A percentile compares a stretch with the other conserved stretches of the same genome.
These are phyloP conservation scores for Agrilus biguttatus DNA, from an alignment of 2,888 invertebrate genomes.

Conservation along the genomic window DNA sequence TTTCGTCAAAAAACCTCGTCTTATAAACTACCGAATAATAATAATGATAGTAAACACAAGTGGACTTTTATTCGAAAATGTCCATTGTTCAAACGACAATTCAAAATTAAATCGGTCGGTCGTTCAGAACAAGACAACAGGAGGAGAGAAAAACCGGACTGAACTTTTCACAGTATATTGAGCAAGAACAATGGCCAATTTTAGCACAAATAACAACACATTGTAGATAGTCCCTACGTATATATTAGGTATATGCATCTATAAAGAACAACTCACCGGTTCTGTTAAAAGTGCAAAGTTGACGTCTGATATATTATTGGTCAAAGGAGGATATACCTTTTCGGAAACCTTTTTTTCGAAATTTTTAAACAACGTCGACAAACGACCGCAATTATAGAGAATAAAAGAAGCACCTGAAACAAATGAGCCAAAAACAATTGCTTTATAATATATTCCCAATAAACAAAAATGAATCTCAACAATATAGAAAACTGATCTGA, in stretches of 20 bases:
- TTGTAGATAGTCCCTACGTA: not conserved
- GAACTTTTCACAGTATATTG: too few species aligned
- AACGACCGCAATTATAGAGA: constrained; percentile 62
- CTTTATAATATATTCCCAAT: not conserved
- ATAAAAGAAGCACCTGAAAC: constrained; percentile 54
- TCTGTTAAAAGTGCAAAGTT: constrained; percentile 49
- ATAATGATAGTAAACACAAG: too few species aligned
- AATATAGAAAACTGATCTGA: too few species aligned
- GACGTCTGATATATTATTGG: constrained; percentile 35
- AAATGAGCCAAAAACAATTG: not conserved
- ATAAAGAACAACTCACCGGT: constrained; percentile 36
- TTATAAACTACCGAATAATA: too few species aligned
- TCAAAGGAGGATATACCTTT: constrained; percentile 45
- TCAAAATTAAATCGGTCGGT: too few species aligned
- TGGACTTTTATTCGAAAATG: too few species aligned
- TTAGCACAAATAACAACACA: not conserved
- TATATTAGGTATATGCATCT: not conserved
- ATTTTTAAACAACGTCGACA: constrained; percentile 49
- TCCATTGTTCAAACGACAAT: too few species aligned
- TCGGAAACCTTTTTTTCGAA: constrained; percentile 41
- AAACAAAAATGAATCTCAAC: not conserved
- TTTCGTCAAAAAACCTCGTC: too few species aligned
- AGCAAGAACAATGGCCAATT: too few species aligned
- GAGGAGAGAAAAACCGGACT: too few species aligned
- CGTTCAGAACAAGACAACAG: too few species aligned